Evolutionary conservation across 2,888 invertebrate genomes (phyloP), one percentile per base, ranked within the genome.

Genomic region (Timandra comae): DNA sequence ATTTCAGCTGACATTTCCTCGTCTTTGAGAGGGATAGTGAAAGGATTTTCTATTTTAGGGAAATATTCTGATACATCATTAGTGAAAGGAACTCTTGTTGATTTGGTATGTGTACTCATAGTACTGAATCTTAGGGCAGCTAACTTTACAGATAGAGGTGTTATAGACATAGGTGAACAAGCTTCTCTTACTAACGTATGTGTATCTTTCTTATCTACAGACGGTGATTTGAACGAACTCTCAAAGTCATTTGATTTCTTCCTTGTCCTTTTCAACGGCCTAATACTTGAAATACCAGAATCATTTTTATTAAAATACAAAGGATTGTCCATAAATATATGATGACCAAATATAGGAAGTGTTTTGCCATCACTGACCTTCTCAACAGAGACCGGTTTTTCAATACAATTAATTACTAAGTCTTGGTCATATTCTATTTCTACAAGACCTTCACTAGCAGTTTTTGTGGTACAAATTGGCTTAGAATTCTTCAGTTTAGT

Each of bases 111-210:
- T 27, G 78, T 68, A 52, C 80, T 86, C 61, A 84, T 78, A 37
- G 85, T 79, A 52, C 86, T 88, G 56, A 89, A 89, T 52, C 86
- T 80, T 46, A 89, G 61, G 45, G 87, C 88, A 37, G 90, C 86
- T 50, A 90, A 66, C 53, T 87, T 87, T 36, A 80, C 78, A 39
- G 90, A 88, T 52, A 91, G 70, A 41, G 90, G 90, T 12, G 90
- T 89, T 12, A 90, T 79, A 35, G 84, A 86, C 3, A 82, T 68
- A 25, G 84, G 85, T 19, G 85, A 85, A 50, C 81, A 84, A 0
- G 66, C 82, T n/a, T 82, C 80, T 54, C 81, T 73, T 13, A 84
- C 59, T 47, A 84, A 56, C 12, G 74, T 41, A 48, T 85, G 84
- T 10, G 65, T 52, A 49, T 85, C 79, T 54, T 56, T 76, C 42